A percentile compares a stretch with the other conserved stretches of the same genome.
Evolutionary conservation across 2,888 invertebrate species (phyloP).

Genomic region (Ceriagrion tenellum): DNA sequence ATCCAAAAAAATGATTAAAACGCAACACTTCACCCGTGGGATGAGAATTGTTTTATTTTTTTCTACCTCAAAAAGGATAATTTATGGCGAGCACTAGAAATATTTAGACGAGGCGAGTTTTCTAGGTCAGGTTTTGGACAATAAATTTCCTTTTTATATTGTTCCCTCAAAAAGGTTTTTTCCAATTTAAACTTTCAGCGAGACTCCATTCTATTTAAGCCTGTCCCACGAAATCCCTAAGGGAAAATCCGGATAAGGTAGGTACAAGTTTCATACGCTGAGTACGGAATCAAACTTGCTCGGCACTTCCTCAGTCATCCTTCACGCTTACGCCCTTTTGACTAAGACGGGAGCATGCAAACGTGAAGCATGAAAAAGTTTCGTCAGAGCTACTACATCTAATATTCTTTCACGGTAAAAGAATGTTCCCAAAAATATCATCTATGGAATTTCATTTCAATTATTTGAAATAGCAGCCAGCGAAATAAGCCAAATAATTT

Average conservation of each 20-base stretch:
- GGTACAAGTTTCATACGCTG: not conserved
- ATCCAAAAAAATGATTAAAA: not conserved
- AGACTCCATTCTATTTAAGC: not conserved
- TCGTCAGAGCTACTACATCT: too few relatives aligned
- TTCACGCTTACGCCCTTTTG: not conserved
- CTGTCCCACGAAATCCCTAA: not conserved
- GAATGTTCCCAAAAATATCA: too few relatives aligned
- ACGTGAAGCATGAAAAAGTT: not conserved
- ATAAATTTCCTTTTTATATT: not conserved
- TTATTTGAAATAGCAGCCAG: too few relatives aligned
- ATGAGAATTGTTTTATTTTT: not conserved
- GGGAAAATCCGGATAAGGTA: not conserved
- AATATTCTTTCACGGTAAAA: too few relatives aligned
- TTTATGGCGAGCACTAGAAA: not conserved
- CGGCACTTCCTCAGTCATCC: not conserved
- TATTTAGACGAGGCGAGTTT: not conserved
- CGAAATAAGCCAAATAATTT: too few relatives aligned
- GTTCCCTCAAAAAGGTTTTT: not conserved
- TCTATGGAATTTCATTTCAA: too few relatives aligned
- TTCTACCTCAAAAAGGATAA: not conserved
- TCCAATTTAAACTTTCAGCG: not conserved
- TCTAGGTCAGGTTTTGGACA: not conserved
- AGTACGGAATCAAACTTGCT: not conserved
- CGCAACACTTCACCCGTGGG: not conserved
- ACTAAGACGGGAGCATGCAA: not conserved